Base-by-base conservation (phyloP, 2,113 vertebrate species). In the Pelecanus crispus region DNA sequence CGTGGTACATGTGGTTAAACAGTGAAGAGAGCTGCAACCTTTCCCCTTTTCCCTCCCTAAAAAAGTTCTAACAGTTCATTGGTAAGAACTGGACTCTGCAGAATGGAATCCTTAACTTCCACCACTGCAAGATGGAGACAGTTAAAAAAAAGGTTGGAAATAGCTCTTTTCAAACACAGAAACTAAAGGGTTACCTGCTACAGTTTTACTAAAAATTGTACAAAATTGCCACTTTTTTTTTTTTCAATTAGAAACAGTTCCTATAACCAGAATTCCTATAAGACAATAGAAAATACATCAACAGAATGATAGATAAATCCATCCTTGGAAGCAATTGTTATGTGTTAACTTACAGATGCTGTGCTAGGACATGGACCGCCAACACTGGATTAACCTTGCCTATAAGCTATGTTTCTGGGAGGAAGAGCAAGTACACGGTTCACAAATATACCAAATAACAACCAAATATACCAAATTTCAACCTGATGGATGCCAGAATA, bases 371-470 rank as follows among this genome's bases (percentile, higher is more conserved):
- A 98, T 98, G 99, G 99, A 98, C 98, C 98, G 98, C 98, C 98
- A 99, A 99, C 99, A 99, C 99, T 99, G 99, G 99, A 98, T 99
- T 99, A 99, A 99, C 99, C 99, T 98, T 99, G 99, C 99, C 99
- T 99, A 99, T 98, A 98, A 99, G 99, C 99, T 99, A 99, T 99
- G 99, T 99, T 98, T 98, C 99, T 99, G 99, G 99, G 99, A 99
- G 99, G 99, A 99, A 99, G 99, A 99, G 99, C 99, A 99, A 99
- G 99, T 99, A 99, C 99, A 99, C 98, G 98, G 98, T 99, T 99
- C 99, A 99, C 99, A 99, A 98, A 98, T 98, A 98, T 95, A 98
- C 98, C 98, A 98, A 97, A 98, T 96, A 97, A 98, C 97, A 98
- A 97, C 96, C 96, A 98, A 95, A 97, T 96, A 98, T 88, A 98